A percentile compares a stretch with the other conserved stretches of the same genome.
Conservation (phyloP, 2,113 vertebrate species). For the Manacus vitellinus region DNA sequence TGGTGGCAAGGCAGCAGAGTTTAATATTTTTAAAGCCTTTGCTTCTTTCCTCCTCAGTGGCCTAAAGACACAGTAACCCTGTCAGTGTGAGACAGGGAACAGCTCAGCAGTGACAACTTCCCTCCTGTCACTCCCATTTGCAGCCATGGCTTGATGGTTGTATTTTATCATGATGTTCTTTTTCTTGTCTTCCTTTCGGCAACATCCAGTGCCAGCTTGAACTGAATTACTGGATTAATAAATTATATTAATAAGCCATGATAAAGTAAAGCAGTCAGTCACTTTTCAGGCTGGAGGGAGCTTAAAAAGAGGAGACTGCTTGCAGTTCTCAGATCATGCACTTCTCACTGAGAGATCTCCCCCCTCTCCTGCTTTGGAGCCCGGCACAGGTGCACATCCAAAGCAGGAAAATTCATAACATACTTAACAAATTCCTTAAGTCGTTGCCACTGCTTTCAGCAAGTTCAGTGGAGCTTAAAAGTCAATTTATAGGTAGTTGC, state of each 20-base stretch:
- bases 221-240: constrained; percentile 11
- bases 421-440: neutral
- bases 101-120: neutral
- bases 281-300: neutral
- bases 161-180: neutral
- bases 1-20: neutral
- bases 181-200: neutral
- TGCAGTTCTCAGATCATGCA: neutral
- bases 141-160: neutral
- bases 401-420: neutral
- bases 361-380: neutral
- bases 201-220: neutral
- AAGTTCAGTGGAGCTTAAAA: neutral
- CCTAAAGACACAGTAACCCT: neutral
- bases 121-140: neutral
- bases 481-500: neutral
- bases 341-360: neutral
- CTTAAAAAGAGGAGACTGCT: neutral
- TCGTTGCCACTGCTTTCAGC: neutral
- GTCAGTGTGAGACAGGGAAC: accelerated
- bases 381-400: neutral
- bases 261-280: neutral
- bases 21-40: neutral
- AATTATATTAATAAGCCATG: neutral
- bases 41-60: neutral